Base-by-base conservation (phyloP, 2,797 vertebrate genomes). In the Microctenopoma lineatum region DNA sequence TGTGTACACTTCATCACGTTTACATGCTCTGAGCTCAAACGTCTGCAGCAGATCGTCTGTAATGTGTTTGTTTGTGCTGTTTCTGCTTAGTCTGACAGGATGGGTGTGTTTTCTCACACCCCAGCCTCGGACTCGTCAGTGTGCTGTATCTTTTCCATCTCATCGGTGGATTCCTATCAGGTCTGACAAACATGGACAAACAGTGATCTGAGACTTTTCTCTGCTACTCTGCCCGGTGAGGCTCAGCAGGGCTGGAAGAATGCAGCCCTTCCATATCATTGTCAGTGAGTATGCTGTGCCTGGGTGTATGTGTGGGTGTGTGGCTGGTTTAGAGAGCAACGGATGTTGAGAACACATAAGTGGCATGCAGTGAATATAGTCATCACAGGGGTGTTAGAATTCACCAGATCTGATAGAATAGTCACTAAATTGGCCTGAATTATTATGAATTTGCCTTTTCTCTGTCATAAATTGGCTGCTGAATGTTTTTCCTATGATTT, bases 121-220 rank as follows among this genome's bases (percentile, higher is more conserved):
- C 47, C 58, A 45, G 60, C 66, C 50, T 59, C 0, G 27, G 77
- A 38, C n/a, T 21, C 36, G 54, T 63, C 58, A 13, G 61, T 60
- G 64, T 45, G 64, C 58, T 55, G 61, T 38, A 66, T 79, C 65
- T 76, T 59, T 77, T 54, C 47, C 59, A 51, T 75, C 75, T 85
- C 84, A 87, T 90, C 87, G 76, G 79, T 66, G 70, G 75, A 90
- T 88, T 89, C 86, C 84, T 83, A 90, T 88, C 88, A 64, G 80
- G 82, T 83, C 81, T 81, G 77, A 70, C 84, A 73, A 86, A 89
- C 81, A 82, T 81, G 80, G 78, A 75, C 21, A 70, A 62, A 73
- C 73, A 74, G 55, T 69, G 84, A 90, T 89, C 84, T 85, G 25
- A 89, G 84, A 87, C 68, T 62, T 81, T 81, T 84, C 79, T 75